Evolutionary conservation across 2,797 vertebrate species (phyloP), one percentile per base, ranked within the genome.

Genomic region (Falco novaeseelandiae): DNA sequence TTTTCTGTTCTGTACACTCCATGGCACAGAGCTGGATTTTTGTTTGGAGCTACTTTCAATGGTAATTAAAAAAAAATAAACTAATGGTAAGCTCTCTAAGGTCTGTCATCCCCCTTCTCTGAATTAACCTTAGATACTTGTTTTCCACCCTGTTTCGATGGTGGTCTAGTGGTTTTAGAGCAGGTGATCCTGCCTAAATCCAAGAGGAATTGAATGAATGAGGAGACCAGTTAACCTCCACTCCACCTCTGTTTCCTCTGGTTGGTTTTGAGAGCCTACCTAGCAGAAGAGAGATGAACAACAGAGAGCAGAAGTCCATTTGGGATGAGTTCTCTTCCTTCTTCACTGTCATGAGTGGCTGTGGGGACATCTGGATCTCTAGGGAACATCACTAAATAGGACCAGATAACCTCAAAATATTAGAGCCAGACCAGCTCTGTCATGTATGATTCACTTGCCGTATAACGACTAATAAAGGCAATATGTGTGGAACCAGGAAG

Each of bases 401-500:
- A 96, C 84, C 94, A 96, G 84, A 96, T 96, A 96, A 89, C 65
- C 79, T 93, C 90, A 96, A 62, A 94, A 82, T 94, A 97, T 93
- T 91, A 91, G 30, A 93, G 87, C 90, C 93, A 97, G 93, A 92
- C 76, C 61, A 95, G 34, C 72, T 91, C 78, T 95, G 92, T 95
- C 86, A 92, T 92, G 78, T 89, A 87, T 92, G 93, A 97, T 96
- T 97, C 94, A 78, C 95, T 97, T 97, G 93, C 95, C 9, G 11
- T 95, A 76, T 93, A 93, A 93, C 3, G 54, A 93, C 93, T 96
- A 97, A 97, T 90, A 95, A 96, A 97, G 93, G 84, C 95, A 96
- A 72, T 93, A 76, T 96, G 93, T 96, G 89, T 91, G 78, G 87
- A 94, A 89, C 65, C 61, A 97, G 95, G 96, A 97, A 96, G 69